Evolutionary conservation across 2,797 vertebrate species (phyloP).

Genomic region (Trematomus bernacchii): DNA sequence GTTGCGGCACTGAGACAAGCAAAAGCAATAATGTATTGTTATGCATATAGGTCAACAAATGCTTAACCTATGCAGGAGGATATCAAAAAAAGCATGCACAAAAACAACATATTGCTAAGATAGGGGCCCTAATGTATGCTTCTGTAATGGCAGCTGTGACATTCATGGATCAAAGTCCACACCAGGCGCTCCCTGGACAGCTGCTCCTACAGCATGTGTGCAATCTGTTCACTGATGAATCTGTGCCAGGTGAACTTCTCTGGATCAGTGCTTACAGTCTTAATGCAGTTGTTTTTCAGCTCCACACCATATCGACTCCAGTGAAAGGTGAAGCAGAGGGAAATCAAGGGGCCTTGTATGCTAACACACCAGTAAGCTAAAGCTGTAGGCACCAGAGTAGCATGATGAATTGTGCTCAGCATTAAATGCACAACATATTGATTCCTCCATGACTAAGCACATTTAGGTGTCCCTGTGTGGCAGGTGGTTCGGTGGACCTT

Average conservation of each 20-base stretch:
- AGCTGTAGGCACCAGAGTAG: constrained; percentile 40
- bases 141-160: constrained; percentile 33
- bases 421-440: constrained; percentile 49
- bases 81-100: background rate
- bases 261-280: constrained; percentile 39
- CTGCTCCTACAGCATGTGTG: constrained; percentile 17
- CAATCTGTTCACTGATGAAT: constrained; percentile 44
- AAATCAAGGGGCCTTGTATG: constrained; percentile 64
- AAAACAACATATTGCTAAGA: background rate
- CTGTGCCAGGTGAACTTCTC: constrained; percentile 28
- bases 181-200: background rate
- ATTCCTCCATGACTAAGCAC: constrained; percentile 60
- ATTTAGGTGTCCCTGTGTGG: constrained; percentile 40
- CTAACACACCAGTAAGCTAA: constrained; percentile 46
- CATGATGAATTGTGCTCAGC: constrained; percentile 52
- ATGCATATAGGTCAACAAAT: background rate
- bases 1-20: background rate
- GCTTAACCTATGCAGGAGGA: background rate
- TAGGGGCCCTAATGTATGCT: background rate
- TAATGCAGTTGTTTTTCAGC: constrained; percentile 53
- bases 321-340: constrained; percentile 45
- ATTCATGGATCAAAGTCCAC: constrained; percentile 37
- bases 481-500: constrained; percentile 31
- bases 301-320: constrained; percentile 57
- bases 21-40: background rate